phyloP scores from a whole-genome alignment of 1,140 invertebrate species.

The Wiebesia pumilae region DNA sequence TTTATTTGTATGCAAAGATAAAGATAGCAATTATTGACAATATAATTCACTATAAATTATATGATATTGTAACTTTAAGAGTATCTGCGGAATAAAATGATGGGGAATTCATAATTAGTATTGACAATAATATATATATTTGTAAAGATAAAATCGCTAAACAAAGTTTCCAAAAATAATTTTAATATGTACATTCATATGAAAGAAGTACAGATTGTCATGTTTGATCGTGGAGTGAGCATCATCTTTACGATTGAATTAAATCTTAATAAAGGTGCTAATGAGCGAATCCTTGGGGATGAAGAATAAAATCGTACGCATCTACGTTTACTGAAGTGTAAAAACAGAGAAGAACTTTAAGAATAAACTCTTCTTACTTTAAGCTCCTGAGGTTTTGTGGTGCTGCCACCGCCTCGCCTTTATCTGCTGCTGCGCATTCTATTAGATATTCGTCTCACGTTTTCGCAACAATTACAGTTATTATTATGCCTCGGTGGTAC shows the following conservation, averaged over 20 bases:
- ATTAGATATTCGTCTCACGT: conserved; percentile 67
- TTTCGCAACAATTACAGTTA: conserved; percentile 68
- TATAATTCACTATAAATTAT: conserved; percentile 32
- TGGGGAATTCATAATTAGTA: background rate
- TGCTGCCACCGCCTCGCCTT: conserved; percentile 35
- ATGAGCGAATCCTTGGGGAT: conserved; percentile 67
- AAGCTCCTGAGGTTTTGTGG: conserved; percentile 67
- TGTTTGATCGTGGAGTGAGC: conserved; percentile 65
- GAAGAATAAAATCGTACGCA: conserved; percentile 49
- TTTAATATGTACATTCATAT: background rate
- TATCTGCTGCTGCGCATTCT: conserved; percentile 57
- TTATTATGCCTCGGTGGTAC: conserved; percentile 60
- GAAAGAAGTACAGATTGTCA: background rate
- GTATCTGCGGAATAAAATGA: background rate
- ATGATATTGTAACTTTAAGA: background rate
- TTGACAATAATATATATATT: background rate
- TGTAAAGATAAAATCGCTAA: background rate
- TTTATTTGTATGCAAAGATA: background rate
- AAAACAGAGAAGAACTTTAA: conserved; percentile 50
- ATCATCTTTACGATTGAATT: conserved; percentile 68
- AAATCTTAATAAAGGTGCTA: conserved; percentile 72
- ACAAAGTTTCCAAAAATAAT: background rate
- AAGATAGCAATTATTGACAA: background rate
- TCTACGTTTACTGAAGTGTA: background rate
- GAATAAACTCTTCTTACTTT: conserved; percentile 58